These are phyloP conservation scores for Ganaspis sp. DNA, from an alignment of 1,140 invertebrate genomes.

Conservation along the genomic window DNA sequence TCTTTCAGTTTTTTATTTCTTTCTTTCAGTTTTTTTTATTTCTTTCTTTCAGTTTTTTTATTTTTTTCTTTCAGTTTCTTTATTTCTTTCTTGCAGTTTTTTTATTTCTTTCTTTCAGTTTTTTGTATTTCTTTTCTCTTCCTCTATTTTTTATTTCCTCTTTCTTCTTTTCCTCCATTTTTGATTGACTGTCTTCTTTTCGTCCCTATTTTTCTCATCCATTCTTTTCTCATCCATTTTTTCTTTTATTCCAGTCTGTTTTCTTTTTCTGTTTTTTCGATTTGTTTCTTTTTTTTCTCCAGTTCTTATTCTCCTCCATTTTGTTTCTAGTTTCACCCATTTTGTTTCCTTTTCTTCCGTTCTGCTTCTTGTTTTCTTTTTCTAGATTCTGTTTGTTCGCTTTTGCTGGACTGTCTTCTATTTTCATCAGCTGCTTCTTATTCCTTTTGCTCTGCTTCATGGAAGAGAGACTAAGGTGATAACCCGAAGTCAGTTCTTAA, in stretches of 20 bases:
- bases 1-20: not conserved
- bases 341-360: conserved; percentile 17
- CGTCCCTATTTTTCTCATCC: not conserved
- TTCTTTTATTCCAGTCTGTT: conserved; percentile 28
- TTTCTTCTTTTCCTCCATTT: not conserved
- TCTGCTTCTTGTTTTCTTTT: not conserved
- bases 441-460: not conserved
- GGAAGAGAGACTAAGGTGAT: not conserved
- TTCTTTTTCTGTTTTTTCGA: not conserved
- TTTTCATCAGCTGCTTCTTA: not conserved
- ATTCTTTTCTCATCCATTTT: not conserved
- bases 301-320: not conserved
- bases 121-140: not conserved
- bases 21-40: too few relatives aligned
- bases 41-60: not conserved
- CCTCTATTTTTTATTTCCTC: not conserved
- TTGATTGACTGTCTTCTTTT: too few relatives aligned
- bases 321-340: not conserved
- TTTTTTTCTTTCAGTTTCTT: not conserved
- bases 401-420: too few relatives aligned
- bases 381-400: not conserved
- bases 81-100: not conserved
- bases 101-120: not conserved
- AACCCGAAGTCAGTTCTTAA: not conserved
- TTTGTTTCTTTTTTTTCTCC: not conserved